phyloP scores from a whole-genome alignment of 1,140 invertebrate species.

The Eupeodes corollae region DNA sequence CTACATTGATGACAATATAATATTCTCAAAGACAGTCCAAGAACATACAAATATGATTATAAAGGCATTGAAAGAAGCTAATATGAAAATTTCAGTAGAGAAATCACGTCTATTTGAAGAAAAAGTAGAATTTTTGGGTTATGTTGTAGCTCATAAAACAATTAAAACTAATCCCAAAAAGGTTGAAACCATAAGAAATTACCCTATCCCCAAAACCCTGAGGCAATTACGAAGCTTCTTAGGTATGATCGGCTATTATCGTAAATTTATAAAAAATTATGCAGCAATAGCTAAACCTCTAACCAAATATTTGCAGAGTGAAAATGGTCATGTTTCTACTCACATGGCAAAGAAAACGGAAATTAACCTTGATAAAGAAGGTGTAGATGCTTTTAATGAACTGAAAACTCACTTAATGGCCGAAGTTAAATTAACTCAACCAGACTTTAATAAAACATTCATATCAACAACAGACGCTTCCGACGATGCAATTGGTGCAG shows the following conservation, averaged over 20 bases:
- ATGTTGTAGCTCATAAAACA: conserved; percentile 15
- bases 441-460: no score
- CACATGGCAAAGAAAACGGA: conserved; percentile 13
- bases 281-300: conserved; percentile 14
- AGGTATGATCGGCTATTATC: no score
- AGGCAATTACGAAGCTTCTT: no score
- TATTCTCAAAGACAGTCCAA: no score
- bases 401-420: conserved; percentile 17
- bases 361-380: conserved; percentile 16
- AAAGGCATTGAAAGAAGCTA: conserved; percentile 7
- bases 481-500: conserved; percentile 21
- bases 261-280: no score
- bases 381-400: conserved; percentile 16
- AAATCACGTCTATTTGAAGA: conserved; percentile 12
- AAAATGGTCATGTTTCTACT: conserved; percentile 3
- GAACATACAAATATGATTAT: conserved; percentile 14
- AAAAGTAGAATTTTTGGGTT: conserved; percentile 17
- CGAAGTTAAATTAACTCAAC: conserved; percentile 28
- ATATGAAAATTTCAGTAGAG: no score
- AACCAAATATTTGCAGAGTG: conserved; percentile 4
- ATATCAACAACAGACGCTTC: conserved; percentile 27
- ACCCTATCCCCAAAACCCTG: conserved; percentile 18
- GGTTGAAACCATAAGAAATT: conserved; percentile 15
- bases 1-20: no score
- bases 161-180: conserved; percentile 14